These are phyloP conservation scores for Trypoxylon attenuatum DNA, from an alignment of 2,888 invertebrate species.

Conservation along the genomic window DNA sequence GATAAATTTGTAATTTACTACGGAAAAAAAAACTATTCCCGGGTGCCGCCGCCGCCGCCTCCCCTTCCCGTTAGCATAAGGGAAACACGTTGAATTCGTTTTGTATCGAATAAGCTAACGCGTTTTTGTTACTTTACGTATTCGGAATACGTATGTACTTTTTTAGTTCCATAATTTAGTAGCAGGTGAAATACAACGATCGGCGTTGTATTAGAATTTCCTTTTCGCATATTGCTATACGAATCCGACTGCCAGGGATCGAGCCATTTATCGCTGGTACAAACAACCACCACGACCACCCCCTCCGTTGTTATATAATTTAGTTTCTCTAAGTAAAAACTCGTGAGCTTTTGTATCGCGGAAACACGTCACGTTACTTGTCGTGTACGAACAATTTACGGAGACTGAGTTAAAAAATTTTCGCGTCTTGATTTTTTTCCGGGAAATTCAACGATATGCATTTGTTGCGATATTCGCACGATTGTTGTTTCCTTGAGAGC, in stretches of 20 bases:
- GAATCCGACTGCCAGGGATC: slow-evolving; percentile 23
- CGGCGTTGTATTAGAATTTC: neutral
- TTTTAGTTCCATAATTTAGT: neutral
- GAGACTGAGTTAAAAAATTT: slow-evolving; percentile 45
- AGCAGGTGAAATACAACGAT: neutral
- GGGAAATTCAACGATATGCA: slow-evolving; percentile 9
- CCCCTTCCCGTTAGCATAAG: slow-evolving; percentile 41
- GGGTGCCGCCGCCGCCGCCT: no score
- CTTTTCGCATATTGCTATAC: slow-evolving; percentile 14
- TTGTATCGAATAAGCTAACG: slow-evolving; percentile 38
- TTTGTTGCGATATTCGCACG: slow-evolving; percentile 8
- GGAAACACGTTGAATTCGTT: slow-evolving; percentile 20
- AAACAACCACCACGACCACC: slow-evolving; percentile 16
- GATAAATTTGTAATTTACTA: slow-evolving; percentile 44
- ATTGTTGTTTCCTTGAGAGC: slow-evolving; percentile 2
- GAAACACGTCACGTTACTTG: slow-evolving; percentile 22
- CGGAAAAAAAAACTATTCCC: slow-evolving; percentile 31
- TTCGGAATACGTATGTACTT: neutral
- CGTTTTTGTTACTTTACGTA: neutral
- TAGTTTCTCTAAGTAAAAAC: slow-evolving; percentile 31
- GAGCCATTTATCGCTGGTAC: slow-evolving; percentile 39
- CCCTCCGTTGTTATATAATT: slow-evolving; percentile 26
- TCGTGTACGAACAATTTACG: slow-evolving; percentile 33
- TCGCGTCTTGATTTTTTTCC: slow-evolving; percentile 30
- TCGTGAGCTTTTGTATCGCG: slow-evolving; percentile 31